Evolutionary conservation across 92 coral and sea anemone species (phyloP).

Genomic region (Actinostola sp.): DNA sequence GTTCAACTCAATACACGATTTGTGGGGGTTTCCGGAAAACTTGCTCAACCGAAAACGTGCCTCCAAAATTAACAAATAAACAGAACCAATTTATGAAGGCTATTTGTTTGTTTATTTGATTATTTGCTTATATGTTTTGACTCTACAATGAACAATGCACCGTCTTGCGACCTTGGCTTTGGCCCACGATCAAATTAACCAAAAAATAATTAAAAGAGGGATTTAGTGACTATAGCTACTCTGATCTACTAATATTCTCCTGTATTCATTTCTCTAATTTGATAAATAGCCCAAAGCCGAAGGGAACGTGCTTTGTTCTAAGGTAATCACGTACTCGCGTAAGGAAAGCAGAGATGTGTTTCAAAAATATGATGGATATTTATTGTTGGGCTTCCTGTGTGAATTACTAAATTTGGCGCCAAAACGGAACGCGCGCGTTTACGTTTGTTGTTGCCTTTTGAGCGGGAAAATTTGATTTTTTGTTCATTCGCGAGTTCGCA

Average conservation of each 20-base stretch:
- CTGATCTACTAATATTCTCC: too few species aligned
- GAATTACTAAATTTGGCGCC: not conserved
- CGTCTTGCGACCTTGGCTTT: too few species aligned
- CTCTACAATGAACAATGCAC: too few species aligned
- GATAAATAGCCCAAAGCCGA: too few species aligned
- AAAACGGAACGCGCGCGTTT: conserved; percentile 25
- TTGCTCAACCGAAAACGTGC: conserved; percentile 28
- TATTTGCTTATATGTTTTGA: not conserved
- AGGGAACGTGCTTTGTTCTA: too few species aligned
- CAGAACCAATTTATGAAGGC: not conserved
- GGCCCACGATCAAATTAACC: too few species aligned
- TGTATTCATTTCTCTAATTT: too few species aligned
- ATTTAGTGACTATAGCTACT: too few species aligned
- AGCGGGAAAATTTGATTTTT: conserved; percentile 47
- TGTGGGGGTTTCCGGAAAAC: conserved; percentile 6
- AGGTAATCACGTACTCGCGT: conserved; percentile 10
- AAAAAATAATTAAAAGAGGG: too few species aligned
- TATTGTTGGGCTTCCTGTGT: conserved; percentile 9
- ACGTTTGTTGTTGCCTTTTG: not conserved
- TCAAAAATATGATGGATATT: not conserved
- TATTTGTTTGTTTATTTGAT: not conserved
- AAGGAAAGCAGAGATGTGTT: not conserved
- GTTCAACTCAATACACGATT: not conserved
- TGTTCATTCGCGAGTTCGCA: too few species aligned
- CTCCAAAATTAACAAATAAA: not conserved